Evolutionary conservation across 2,797 vertebrate species (phyloP), one percentile per base, ranked within the genome.

Genomic region (Pogonophryne albipinna): DNA sequence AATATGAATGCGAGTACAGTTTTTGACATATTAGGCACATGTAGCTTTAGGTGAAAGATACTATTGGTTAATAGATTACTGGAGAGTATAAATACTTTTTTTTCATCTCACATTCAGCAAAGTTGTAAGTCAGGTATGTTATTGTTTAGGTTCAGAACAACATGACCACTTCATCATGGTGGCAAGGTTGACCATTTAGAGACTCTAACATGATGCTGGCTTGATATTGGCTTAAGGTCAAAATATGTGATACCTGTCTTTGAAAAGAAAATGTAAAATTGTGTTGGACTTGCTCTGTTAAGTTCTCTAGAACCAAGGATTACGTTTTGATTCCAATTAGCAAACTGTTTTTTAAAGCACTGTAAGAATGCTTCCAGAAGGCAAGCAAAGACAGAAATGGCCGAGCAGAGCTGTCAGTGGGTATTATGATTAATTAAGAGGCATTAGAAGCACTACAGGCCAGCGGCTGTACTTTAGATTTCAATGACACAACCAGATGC

Each of bases 401-500:
- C 14, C 12, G 58, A 58, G 57, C 5, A 56, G 6, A 16, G 12
- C 13, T 68, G 23, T 64, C 13, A 9, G 10, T 6, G 2, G 38
- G n/a, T 10, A 42, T 60, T 59, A 68, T 27, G 15, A 56, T 61
- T n/a, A n/a, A 12, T 66, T 52, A 57, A 74, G 60, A 51, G 8
- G 0, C 5, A 59, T 16, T 46, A 27, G 16, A 60, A 16, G 19
- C 16, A 4, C 16, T 4, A 7, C n/a, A 47, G 44, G 19, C 41
- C 27, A 70, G 51, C 23, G 23, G n/a, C 38, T 60, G 10, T 15
- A 9, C n/a, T 64, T 41, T 4, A n/a, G 20, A 38, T 45, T 63
- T 69, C 52, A 63, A 10, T 63, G 49, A 42, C 10, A 53, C 49
- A 5, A 31, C 23, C 1, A 16, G 78, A 41, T 23, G 17, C 15